Percentiles rank a stretch among this genome's conserved stretches.
phyloP scores from a whole-genome alignment of 2,888 invertebrate genomes.

The Eupeodes luniger region DNA sequence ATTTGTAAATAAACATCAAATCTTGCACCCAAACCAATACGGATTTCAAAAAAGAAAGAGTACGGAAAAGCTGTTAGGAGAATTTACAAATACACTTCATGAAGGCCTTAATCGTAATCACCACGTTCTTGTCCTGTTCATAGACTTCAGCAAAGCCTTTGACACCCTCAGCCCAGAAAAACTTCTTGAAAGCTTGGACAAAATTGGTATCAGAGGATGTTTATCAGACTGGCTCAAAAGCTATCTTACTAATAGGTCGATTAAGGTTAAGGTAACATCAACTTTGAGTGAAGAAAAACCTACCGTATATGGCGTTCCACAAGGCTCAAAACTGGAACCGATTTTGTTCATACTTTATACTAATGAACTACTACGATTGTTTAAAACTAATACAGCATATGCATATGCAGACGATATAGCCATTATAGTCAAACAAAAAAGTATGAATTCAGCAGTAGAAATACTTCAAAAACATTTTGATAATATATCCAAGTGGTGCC shows the following conservation, averaged over 20 bases:
- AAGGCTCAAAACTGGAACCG: constrained; percentile 16
- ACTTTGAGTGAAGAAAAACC: neutral
- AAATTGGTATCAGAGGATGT: neutral
- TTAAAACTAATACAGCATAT: constrained; percentile 3
- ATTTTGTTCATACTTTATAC: constrained; percentile 1
- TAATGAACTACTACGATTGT: constrained; percentile 14
- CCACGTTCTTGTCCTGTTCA: neutral
- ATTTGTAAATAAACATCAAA: neutral
- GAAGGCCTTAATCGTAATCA: neutral
- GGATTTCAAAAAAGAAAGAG: neutral
- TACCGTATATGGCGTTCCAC: constrained; percentile 15
- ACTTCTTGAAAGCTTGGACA: neutral
- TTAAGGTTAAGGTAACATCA: constrained; percentile 5
- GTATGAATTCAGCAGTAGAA: neutral
- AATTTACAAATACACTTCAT: neutral
- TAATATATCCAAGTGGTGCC: neutral
- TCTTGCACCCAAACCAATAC: neutral
- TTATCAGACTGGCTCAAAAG: constrained; percentile 4
- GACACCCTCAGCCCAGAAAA: constrained; percentile 1
- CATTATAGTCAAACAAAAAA: neutral
- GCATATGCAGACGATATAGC: constrained; percentile 16
- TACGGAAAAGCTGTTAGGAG: neutral
- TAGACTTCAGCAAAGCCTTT: neutral
- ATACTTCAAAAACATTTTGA: neutral
- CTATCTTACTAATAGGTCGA: neutral